Conservation (phyloP, 2,888 invertebrate species). For the Luperina testacea region DNA sequence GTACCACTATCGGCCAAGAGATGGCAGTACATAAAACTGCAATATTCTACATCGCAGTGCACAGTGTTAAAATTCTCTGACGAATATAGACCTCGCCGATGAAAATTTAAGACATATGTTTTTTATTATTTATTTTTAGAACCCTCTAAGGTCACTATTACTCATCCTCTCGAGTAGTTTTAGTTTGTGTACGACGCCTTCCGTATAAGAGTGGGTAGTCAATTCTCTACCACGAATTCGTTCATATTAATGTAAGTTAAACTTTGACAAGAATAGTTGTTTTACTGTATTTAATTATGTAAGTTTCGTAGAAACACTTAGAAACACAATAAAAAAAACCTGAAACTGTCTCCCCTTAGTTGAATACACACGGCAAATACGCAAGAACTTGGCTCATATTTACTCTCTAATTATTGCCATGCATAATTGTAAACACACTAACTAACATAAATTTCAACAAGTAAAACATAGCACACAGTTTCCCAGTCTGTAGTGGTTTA, state of each 20-base stretch:
- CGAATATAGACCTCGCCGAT: no score
- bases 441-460: slow-evolving; percentile 7
- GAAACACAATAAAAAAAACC: not conserved
- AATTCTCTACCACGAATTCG: slow-evolving; percentile 1
- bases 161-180: not conserved
- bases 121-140: no score
- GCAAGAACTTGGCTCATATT: not conserved
- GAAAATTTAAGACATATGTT: no score
- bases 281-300: not conserved
- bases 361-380: not conserved
- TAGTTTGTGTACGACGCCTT: not conserved
- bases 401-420: slow-evolving; percentile 10
- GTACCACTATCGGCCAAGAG: no score
- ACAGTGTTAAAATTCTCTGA: no score
- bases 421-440: slow-evolving; percentile 4
- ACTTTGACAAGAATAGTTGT: slow-evolving; percentile 21
- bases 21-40: no score
- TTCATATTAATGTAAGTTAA: slow-evolving; percentile 22
- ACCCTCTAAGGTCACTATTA: not conserved
- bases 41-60: no score
- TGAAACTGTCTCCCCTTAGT: no score
- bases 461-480: slow-evolving; percentile 18
- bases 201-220: slow-evolving; percentile 1
- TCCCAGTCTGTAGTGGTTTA: not conserved
- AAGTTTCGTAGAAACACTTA: not conserved